Evolutionary conservation across 2,113 vertebrate genomes (phyloP).

Genomic region (Callospermophilus lateralis): DNA sequence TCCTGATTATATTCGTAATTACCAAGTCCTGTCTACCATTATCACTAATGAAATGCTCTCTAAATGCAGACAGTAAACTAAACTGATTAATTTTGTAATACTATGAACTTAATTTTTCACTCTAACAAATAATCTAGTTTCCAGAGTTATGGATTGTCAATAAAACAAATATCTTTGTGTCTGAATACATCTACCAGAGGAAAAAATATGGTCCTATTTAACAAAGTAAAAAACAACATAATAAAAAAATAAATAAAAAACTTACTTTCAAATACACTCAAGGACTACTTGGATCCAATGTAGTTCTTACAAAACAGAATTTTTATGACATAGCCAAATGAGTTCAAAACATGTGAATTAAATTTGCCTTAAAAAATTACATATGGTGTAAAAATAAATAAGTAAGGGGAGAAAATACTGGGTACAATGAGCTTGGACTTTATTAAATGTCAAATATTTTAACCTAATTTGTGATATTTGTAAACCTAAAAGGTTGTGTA

Average conservation of each 20-base stretch:
- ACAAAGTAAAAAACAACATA: neutral
- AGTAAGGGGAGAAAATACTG: neutral
- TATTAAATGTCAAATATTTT: slow-evolving; percentile 72
- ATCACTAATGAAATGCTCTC: neutral
- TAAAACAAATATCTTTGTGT: slow-evolving; percentile 52
- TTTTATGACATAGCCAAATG: slow-evolving; percentile 63
- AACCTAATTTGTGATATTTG: slow-evolving; percentile 53
- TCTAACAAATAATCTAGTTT: slow-evolving; percentile 40
- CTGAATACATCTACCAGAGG: slow-evolving; percentile 34
- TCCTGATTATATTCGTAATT: slow-evolving; percentile 21
- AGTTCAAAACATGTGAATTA: slow-evolving; percentile 72
- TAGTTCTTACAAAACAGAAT: slow-evolving; percentile 67
- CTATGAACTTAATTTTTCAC: slow-evolving; percentile 45
- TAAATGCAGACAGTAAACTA: slow-evolving; percentile 4
- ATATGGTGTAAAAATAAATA: slow-evolving; percentile 69
- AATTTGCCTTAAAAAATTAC: slow-evolving; percentile 73
- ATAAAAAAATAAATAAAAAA: neutral
- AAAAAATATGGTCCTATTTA: slow-evolving; percentile 68
- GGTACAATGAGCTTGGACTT: slow-evolving; percentile 52
- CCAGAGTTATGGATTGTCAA: slow-evolving; percentile 30
- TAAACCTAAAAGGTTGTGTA: slow-evolving; percentile 30
- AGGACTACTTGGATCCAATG: slow-evolving; percentile 37
- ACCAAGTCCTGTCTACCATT: neutral
- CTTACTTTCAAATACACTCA: slow-evolving; percentile 46
- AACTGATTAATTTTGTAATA: slow-evolving; percentile 42